Base-by-base conservation (phyloP, 2,888 invertebrate species). In the Pachymerium ferrugineum region DNA sequence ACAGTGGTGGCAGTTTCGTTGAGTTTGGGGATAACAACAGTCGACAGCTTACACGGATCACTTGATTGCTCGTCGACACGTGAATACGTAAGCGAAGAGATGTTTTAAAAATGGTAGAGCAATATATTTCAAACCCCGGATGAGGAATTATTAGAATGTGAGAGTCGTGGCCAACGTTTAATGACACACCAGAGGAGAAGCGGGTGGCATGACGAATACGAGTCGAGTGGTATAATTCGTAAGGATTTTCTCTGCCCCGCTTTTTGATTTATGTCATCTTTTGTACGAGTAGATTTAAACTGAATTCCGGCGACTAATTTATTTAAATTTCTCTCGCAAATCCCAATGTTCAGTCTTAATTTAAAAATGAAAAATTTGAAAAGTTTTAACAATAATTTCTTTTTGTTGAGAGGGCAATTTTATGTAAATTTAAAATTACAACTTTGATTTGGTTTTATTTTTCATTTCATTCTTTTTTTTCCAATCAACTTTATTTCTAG, bases 1-100 rank as follows among this genome's bases (percentile, higher is more conserved):
- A n/a, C n/a, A 62, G 62, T 62, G 25, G 25, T 62, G 62, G 62
- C 62, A 28, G 25, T 62, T 28, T 28, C 8, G 62, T 14, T 14
- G 28, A 62, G 62, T n/a, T 28, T 14, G n/a, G n/a, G 28, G 62
- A 62, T 62, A 62, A 10, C 10, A 22, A 22, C 62, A 28, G 62
- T 28, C 62, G 62, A 62, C 62, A 62, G 25, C 62, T 62, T 62
- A 62, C 62, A 62, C 28, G 62, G 62, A 62, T 62, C 62, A 62
- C 28, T 62, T 62, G 62, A 62, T 62, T 28, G 62, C 62, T 25
- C 62, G 28, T 28, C 28, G 62, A 62, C 62, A 62, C 62, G 62
- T 62, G 28, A 62, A 62, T 62, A 62, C n/a, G 25, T 10, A 62
- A 28, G 62, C 25, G 25, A 62, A 28, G 25, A 10, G 3, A 5